phyloP scores from a whole-genome alignment of 2,797 vertebrate genomes.

The Acrocephalus scirpaceus region DNA sequence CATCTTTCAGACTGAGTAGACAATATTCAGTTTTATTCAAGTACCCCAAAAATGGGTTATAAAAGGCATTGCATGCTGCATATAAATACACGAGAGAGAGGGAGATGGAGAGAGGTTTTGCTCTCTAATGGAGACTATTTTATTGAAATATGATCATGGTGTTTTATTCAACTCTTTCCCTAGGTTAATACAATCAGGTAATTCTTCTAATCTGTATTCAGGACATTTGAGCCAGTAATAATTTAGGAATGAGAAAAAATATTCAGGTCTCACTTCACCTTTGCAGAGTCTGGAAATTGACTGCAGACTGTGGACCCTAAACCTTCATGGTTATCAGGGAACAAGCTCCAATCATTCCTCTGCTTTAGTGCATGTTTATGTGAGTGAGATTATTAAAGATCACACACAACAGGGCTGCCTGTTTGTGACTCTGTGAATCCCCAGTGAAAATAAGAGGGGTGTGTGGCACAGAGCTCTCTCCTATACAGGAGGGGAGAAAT shows the following conservation, averaged over 20 bases:
- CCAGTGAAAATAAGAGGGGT: background rate
- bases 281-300: slow-evolving; percentile 6
- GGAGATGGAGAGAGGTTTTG: background rate
- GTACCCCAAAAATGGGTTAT: slow-evolving; percentile 18
- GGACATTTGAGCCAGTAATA: slow-evolving; percentile 35
- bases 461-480: background rate
- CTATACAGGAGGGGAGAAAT: background rate
- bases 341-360: background rate
- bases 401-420: background rate
- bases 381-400: slow-evolving; percentile 28
- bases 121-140: slow-evolving; percentile 35
- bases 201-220: slow-evolving; percentile 54
- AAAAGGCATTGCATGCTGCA: slow-evolving; percentile 9
- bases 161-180: slow-evolving; percentile 51
- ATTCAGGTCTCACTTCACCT: slow-evolving; percentile 27
- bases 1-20: slow-evolving; percentile 32
- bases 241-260: slow-evolving; percentile 30
- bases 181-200: slow-evolving; percentile 18
- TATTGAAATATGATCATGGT: slow-evolving; percentile 11
- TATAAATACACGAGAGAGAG: background rate
- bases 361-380: background rate
- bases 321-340: slow-evolving; percentile 4
- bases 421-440: background rate
- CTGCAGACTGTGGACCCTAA: background rate
- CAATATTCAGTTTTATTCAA: slow-evolving; percentile 10